Conservation (phyloP, 2,113 vertebrate genomes). For the Podilymbus podiceps region DNA sequence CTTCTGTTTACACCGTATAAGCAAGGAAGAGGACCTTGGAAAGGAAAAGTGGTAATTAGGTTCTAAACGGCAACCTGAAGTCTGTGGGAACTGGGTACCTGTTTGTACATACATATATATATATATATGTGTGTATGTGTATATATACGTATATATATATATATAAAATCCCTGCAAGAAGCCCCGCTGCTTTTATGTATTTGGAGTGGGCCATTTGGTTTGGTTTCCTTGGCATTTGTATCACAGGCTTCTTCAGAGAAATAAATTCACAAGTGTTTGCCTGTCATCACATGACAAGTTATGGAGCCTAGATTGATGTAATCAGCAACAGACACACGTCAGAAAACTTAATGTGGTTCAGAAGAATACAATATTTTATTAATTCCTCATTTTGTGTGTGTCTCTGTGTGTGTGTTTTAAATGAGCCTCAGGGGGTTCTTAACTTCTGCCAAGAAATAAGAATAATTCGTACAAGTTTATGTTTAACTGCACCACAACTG, state of each 20-base stretch:
- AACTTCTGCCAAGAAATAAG: conserved; percentile 30
- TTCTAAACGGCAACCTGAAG: neutral
- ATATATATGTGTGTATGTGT: too few species aligned
- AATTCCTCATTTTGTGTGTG: neutral
- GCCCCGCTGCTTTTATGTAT: conserved; percentile 22
- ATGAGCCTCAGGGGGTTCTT: conserved; percentile 37
- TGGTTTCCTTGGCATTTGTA: conserved; percentile 32
- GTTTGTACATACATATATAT: neutral
- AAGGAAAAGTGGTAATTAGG: neutral
- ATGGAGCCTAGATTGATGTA: conserved; percentile 11
- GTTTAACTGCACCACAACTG: neutral
- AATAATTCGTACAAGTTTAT: neutral
- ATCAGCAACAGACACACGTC: conserved; percentile 42
- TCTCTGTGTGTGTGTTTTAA: neutral
- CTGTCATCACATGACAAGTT: conserved; percentile 20
- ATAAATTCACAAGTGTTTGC: conserved; percentile 53
- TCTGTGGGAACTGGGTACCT: neutral
- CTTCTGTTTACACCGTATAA: neutral
- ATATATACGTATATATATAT: neutral
- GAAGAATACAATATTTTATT: conserved; percentile 38
- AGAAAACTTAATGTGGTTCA: conserved; percentile 39
- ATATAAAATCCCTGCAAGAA: neutral
- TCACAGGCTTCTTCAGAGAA: neutral
- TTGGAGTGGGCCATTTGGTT: neutral
- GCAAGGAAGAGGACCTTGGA: neutral